These are phyloP conservation scores for Delphinapterus leucas DNA, from an alignment of 2,113 vertebrate species.

Conservation along the genomic window DNA sequence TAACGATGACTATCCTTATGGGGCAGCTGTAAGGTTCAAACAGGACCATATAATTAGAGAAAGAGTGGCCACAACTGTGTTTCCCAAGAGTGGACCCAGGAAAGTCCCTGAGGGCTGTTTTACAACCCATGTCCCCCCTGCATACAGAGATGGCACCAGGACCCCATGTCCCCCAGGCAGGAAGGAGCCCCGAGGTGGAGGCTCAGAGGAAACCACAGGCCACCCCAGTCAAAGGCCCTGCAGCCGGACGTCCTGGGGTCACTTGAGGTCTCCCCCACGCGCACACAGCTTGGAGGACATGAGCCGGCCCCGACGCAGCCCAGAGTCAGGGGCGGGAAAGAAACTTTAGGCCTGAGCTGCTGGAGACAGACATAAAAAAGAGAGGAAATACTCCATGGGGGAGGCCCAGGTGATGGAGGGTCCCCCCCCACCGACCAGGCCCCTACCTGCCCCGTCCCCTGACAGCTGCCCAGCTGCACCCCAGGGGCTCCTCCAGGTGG, in stretches of 20 bases:
- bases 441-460: neutral
- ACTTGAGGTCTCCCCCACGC: neutral
- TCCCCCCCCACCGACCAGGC: too few relatives aligned
- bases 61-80: fast-evolving
- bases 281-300: neutral
- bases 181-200: too few relatives aligned
- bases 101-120: neutral
- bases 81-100: neutral
- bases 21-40: neutral
- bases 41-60: fast-evolving
- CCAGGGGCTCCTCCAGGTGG: neutral
- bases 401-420: too few relatives aligned
- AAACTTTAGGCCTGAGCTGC: neutral
- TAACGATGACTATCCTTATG: fast-evolving
- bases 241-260: neutral
- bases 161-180: neutral
- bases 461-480: neutral
- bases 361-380: neutral
- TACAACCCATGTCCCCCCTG: neutral
- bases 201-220: neutral
- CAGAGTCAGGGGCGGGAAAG: neutral
- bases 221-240: too few relatives aligned
- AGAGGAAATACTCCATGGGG: neutral
- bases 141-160: fast-evolving
- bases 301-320: neutral